Percentiles rank a stretch among this genome's conserved stretches.
These are phyloP conservation scores for Polypedilum vanderplanki DNA, from an alignment of 1,140 invertebrate genomes.

Conservation along the genomic window DNA sequence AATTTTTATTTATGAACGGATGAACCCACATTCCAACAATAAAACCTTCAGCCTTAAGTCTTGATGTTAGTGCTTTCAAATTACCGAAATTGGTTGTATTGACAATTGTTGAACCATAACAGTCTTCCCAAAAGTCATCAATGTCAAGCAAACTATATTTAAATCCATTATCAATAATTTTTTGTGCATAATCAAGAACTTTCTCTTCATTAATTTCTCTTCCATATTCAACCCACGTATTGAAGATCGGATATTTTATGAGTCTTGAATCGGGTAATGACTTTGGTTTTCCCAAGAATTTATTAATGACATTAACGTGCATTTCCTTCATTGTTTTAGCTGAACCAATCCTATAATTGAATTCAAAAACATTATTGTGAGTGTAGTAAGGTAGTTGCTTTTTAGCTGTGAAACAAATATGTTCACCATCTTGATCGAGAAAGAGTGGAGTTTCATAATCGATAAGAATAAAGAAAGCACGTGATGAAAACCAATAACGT, in stretches of 20 bases:
- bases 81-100: constrained; percentile 59
- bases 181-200: constrained; percentile 58
- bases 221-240: constrained; percentile 77
- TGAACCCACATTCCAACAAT: constrained; percentile 71
- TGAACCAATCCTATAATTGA: constrained; percentile 52
- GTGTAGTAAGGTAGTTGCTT: constrained; percentile 47
- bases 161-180: constrained; percentile 59
- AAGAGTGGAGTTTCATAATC: constrained; percentile 54
- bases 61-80: constrained; percentile 46
- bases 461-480: constrained; percentile 53
- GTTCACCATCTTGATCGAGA: constrained; percentile 55
- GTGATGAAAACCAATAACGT: constrained; percentile 62
- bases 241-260: constrained; percentile 71
- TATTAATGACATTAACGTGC: constrained; percentile 51
- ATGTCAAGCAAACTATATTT: constrained; percentile 70
- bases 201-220: constrained; percentile 54
- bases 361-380: constrained; percentile 32
- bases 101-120: constrained; percentile 69
- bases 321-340: constrained; percentile 50
- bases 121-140: constrained; percentile 76
- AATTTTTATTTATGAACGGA: constrained; percentile 73
- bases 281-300: constrained; percentile 51
- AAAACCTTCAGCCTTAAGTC: constrained; percentile 54
- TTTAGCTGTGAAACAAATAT: constrained; percentile 51
- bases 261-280: constrained; percentile 58